Evolutionary conservation across 1,140 invertebrate species (phyloP).

Genomic region (Drosophila obscura): DNA sequence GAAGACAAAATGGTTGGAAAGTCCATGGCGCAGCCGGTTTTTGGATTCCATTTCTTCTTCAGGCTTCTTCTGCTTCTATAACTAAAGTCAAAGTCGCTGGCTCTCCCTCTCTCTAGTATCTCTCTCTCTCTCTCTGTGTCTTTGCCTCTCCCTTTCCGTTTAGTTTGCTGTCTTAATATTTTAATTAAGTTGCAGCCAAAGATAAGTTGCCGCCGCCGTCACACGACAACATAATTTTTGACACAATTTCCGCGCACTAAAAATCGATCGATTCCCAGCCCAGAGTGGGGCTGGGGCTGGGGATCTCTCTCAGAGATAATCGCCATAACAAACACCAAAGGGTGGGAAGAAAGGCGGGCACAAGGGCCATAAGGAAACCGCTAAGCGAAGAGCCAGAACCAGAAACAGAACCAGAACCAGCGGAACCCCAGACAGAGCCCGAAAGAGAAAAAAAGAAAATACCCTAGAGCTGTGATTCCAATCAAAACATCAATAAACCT

Average conservation of each 20-base stretch:
- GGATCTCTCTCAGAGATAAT: slow-evolving; percentile 50
- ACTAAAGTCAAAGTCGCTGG: slow-evolving; percentile 3
- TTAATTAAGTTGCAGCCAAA: slow-evolving; percentile 71
- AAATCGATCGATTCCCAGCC: slow-evolving; percentile 27
- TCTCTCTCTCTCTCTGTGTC: neutral
- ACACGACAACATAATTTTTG: slow-evolving; percentile 78
- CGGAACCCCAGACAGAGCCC: slow-evolving; percentile 1
- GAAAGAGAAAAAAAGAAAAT: slow-evolving; percentile 42
- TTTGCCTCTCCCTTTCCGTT: neutral
- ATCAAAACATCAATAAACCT: slow-evolving; percentile 84
- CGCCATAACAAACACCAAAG: slow-evolving; percentile 70
- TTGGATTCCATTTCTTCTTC: slow-evolving; percentile 45
- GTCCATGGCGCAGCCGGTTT: slow-evolving; percentile 77
- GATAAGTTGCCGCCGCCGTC: slow-evolving; percentile 39
- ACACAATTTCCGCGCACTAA: slow-evolving; percentile 64
- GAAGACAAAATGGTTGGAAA: slow-evolving; percentile 81
- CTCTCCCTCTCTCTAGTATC: neutral
- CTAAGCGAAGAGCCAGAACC: neutral
- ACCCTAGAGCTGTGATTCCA: slow-evolving; percentile 75
- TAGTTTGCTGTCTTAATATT: slow-evolving; percentile 46
- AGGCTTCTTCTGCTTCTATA: slow-evolving; percentile 5
- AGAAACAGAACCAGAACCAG: neutral
- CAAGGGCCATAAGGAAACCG: slow-evolving; percentile 1
- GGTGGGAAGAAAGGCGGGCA: slow-evolving; percentile 38
- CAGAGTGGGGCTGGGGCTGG: slow-evolving; percentile 2